Evolutionary conservation across 2,888 invertebrate species (phyloP).

Genomic region (Folsomia candida): DNA sequence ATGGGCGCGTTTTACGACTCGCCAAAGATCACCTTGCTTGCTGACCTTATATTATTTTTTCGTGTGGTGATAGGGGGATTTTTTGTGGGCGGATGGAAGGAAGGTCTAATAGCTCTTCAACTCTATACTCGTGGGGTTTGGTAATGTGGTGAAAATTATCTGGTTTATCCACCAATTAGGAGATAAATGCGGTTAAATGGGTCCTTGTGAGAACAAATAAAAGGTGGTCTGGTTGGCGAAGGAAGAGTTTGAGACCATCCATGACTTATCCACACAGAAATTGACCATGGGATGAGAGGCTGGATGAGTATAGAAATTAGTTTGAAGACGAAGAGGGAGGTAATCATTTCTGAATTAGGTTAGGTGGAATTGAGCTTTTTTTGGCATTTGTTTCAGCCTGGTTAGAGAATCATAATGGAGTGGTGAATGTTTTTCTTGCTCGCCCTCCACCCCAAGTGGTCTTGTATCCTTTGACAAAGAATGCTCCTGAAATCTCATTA

Average conservation of each 20-base stretch:
- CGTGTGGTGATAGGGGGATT: too few relatives aligned
- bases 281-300: too few relatives aligned
- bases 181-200: background rate
- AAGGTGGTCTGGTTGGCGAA: background rate
- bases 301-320: too few relatives aligned
- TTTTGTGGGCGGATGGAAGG: too few relatives aligned
- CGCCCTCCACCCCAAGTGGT: background rate
- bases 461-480: constrained; percentile 25
- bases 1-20: too few relatives aligned
- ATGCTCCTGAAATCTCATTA: constrained; percentile 46
- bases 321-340: constrained; percentile 21
- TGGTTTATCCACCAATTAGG: background rate
- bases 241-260: too few relatives aligned
- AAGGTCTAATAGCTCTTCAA: too few relatives aligned
- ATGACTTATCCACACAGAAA: too few relatives aligned
- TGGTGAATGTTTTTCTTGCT: constrained; percentile 24
- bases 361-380: constrained; percentile 45
- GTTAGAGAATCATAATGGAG: constrained; percentile 37
- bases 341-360: constrained; percentile 50
- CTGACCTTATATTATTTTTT: too few relatives aligned
- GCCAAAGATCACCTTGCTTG: too few relatives aligned
- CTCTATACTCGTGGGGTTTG: too few relatives aligned
- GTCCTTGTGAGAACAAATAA: background rate
- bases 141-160: too few relatives aligned
- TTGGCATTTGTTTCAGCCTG: constrained; percentile 35